Percentiles rank a stretch among this genome's conserved stretches.
Conservation (phyloP, 2,888 invertebrate genomes). For the Diplolepis rosae region DNA sequence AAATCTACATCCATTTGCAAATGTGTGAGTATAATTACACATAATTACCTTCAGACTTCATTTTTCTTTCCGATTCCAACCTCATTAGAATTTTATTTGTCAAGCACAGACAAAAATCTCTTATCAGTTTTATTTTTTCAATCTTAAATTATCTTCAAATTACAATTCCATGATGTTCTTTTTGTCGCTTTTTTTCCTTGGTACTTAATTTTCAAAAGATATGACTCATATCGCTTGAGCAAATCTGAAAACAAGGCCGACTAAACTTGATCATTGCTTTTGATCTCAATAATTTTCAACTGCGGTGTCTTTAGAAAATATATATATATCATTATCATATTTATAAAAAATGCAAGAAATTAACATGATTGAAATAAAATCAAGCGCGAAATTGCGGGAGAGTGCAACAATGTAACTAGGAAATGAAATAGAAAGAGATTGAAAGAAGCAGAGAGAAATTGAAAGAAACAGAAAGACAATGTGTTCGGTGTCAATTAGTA, state of each 20-base stretch:
- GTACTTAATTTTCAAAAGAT: neutral
- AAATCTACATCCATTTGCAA: no score
- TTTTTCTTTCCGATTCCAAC: no score
- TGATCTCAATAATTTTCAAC: neutral
- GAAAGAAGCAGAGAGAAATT: neutral
- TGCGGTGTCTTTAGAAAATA: no score
- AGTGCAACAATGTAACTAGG: neutral
- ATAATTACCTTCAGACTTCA: no score
- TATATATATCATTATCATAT: no score
- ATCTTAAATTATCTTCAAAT: no score
- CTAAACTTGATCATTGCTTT: neutral
- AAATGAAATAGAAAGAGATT: slow-evolving; percentile 9
- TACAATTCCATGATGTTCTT: neutral
- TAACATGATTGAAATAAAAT: neutral
- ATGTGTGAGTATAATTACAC: no score
- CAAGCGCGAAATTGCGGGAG: neutral
- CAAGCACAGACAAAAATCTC: no score
- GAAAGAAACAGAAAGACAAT: slow-evolving; percentile 57
- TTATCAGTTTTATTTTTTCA: no score
- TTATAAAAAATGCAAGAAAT: no score
- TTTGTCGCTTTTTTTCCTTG: neutral
- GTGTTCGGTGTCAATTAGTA: slow-evolving; percentile 68
- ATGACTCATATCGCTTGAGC: neutral
- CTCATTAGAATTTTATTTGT: no score
- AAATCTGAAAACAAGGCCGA: neutral